phyloP scores from a whole-genome alignment of 1,140 invertebrate species.

The Triops longicaudatus region DNA sequence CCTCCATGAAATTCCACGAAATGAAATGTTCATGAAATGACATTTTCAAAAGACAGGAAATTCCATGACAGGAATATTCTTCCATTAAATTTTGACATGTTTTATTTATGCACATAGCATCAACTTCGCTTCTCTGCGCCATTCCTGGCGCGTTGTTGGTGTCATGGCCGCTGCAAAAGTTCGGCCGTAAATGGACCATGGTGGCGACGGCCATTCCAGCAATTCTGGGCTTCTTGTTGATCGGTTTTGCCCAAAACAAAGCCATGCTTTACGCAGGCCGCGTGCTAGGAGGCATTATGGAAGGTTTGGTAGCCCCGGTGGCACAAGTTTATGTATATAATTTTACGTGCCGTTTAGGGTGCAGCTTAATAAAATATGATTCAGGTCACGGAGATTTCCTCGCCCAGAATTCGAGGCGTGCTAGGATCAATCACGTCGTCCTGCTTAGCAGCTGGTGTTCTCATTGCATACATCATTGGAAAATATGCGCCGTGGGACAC shows the following conservation, averaged over 20 bases:
- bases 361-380: not conserved
- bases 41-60: no score
- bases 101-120: no score
- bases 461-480: conserved; percentile 65
- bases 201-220: conserved; percentile 35
- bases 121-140: no score
- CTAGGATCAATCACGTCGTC: not conserved
- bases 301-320: conserved; percentile 50
- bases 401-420: conserved; percentile 5
- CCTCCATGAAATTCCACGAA: no score
- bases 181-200: no score
- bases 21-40: no score
- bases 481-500: conserved; percentile 56
- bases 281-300: conserved; percentile 53
- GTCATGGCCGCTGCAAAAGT: no score
- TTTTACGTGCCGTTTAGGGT: no score
- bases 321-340: conserved; percentile 51
- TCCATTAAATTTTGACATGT: no score
- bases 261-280: conserved; percentile 49
- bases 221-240: conserved; percentile 54
- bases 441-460: conserved; percentile 47
- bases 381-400: conserved; percentile 13
- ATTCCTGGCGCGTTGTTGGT: no score
- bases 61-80: no score
- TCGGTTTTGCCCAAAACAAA: conserved; percentile 46